Percentiles rank a stretch among this genome's conserved stretches.
phyloP scores from a whole-genome alignment of 2,888 invertebrate genomes.

The Oligia strigilis region DNA sequence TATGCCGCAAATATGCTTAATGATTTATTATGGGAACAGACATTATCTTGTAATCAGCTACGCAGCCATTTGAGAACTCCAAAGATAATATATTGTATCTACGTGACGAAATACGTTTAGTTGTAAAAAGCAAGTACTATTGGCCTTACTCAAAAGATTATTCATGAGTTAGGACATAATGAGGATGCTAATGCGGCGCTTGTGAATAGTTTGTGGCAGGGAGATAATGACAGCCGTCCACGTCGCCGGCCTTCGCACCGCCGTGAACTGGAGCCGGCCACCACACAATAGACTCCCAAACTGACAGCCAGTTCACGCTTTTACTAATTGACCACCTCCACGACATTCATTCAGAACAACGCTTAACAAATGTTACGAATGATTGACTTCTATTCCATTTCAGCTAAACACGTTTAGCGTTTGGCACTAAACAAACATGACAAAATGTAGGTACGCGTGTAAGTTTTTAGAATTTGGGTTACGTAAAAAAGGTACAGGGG shows the following conservation, averaged over 20 bases:
- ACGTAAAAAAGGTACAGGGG: constrained; percentile 19
- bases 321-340: constrained; percentile 88
- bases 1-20: constrained; percentile 19
- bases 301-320: constrained; percentile 88
- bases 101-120: constrained; percentile 66
- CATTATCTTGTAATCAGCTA: constrained; percentile 18
- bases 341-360: constrained; percentile 78
- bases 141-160: constrained; percentile 78
- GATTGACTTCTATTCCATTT: constrained; percentile 81
- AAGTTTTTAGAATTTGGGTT: constrained; percentile 32
- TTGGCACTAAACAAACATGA: constrained; percentile 72
- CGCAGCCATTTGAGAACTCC: constrained; percentile 33
- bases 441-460: constrained; percentile 65
- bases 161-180: constrained; percentile 84
- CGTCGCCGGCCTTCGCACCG: constrained; percentile 84
- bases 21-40: constrained; percentile 21
- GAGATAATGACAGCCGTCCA: constrained; percentile 81
- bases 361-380: constrained; percentile 81
- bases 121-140: constrained; percentile 71
- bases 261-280: constrained; percentile 74
- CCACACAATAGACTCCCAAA: constrained; percentile 82
- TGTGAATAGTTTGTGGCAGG: constrained; percentile 77
- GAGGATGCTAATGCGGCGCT: constrained; percentile 83
- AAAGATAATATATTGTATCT: constrained; percentile 61
- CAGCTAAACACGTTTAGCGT: constrained; percentile 77